A percentile compares a stretch with the other conserved stretches of the same genome.
Conservation (phyloP, 2,113 vertebrate species). For the Chaetura pelagica region DNA sequence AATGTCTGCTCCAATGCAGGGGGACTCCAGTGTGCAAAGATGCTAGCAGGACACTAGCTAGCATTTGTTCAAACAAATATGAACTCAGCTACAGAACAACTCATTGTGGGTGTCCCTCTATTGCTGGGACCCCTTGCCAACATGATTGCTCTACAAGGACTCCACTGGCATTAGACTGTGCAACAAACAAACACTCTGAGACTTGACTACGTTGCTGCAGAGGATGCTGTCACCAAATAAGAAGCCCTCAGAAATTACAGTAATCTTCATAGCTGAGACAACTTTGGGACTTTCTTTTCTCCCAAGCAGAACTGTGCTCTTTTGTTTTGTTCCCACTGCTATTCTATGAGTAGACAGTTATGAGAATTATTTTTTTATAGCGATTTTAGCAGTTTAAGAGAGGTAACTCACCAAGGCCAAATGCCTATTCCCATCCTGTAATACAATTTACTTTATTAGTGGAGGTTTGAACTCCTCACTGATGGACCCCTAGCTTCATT, state of each 20-base stretch:
- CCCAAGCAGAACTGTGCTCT: not conserved
- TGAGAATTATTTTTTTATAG: not conserved
- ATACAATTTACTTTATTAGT: not conserved
- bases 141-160: not conserved
- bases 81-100: not conserved
- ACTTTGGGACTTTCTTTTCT: not conserved
- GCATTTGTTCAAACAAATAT: not conserved
- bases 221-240: not conserved
- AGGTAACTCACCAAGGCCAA: not conserved
- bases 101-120: accelerated
- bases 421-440: not conserved
- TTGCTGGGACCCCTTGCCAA: not conserved
- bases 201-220: not conserved
- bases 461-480: not conserved
- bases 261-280: not conserved
- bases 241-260: not conserved
- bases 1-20: not conserved
- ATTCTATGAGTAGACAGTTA: not conserved
- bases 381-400: not conserved
- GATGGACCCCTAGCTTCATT: not conserved
- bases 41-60: no score
- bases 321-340: not conserved
- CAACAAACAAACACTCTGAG: not conserved
- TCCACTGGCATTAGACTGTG: not conserved
- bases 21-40: not conserved